Percentiles rank a stretch among this genome's conserved stretches.
Evolutionary conservation across 2,797 vertebrate genomes (phyloP).

Genomic region (Anguilla obscura): DNA sequence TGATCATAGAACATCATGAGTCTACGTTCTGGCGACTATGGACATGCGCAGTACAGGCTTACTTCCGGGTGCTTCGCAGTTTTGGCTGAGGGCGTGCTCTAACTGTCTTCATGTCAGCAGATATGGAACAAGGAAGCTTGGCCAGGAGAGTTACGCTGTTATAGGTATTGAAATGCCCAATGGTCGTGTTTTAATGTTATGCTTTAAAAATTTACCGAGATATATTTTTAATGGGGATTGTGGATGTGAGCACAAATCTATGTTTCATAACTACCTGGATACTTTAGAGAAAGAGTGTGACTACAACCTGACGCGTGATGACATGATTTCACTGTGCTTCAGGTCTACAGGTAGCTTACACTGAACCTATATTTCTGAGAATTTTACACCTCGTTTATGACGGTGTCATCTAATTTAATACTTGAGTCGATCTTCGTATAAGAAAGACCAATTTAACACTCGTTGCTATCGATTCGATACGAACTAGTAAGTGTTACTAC

Average conservation of each 20-base stretch:
- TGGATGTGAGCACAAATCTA: neutral
- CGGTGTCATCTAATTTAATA: neutral
- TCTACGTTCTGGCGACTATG: too few relatives aligned
- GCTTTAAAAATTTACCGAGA: neutral
- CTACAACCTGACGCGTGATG: neutral
- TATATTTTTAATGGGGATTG: neutral
- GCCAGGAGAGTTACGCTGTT: neutral
- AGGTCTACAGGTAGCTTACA: neutral
- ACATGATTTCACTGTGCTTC: neutral
- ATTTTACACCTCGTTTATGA: neutral
- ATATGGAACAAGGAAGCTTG: neutral
- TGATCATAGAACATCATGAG: too few relatives aligned
- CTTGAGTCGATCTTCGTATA: neutral
- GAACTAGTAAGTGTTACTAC: neutral
- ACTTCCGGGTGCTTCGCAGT: neutral
- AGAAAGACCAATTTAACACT: neutral
- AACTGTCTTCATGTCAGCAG: neutral
- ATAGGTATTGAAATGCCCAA: neutral
- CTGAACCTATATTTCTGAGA: neutral
- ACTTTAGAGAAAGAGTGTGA: neutral
- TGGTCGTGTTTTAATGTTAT: neutral
- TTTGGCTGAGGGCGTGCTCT: neutral
- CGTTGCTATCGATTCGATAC: neutral
- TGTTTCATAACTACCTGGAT: neutral
- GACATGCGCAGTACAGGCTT: slow-evolving; percentile 4